A percentile compares a stretch with the other conserved stretches of the same genome.
phyloP scores from a whole-genome alignment of 2,113 vertebrate genomes.

The Neogobius melanostomus region DNA sequence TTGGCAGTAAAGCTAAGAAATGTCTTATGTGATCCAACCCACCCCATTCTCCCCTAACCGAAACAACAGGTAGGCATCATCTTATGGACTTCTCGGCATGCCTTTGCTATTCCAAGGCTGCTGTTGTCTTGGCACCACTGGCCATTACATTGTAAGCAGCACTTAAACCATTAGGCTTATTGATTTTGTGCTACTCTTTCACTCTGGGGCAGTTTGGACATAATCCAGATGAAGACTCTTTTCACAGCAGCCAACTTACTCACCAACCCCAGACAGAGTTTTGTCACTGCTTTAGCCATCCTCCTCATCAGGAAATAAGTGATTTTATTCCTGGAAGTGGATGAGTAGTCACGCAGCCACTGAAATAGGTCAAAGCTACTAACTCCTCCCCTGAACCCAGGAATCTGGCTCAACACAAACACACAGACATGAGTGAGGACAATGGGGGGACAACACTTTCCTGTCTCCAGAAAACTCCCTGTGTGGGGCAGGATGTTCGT shows the following conservation, averaged over 20 bases:
- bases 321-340: slow-evolving; percentile 25
- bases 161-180: slow-evolving; percentile 55
- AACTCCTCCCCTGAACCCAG: slow-evolving; percentile 16
- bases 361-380: slow-evolving; percentile 46
- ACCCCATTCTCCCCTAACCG: too few species aligned
- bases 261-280: not conserved
- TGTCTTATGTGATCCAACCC: too few species aligned
- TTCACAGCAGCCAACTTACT: not conserved
- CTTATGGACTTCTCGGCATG: too few species aligned
- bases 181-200: slow-evolving; percentile 37
- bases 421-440: slow-evolving; percentile 16
- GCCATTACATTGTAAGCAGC: slow-evolving; percentile 19
- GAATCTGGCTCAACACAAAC: slow-evolving; percentile 4
- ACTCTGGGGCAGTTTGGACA: not conserved
- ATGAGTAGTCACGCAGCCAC: slow-evolving; percentile 32
- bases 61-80: too few species aligned
- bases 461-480: slow-evolving; percentile 52
- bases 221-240: not conserved
- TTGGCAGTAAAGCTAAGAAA: too few species aligned
- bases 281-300: not conserved
- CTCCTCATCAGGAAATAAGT: not conserved
- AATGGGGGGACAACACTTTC: slow-evolving; percentile 19
- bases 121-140: slow-evolving; percentile 12
- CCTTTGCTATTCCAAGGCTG: not conserved
- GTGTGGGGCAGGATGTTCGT: slow-evolving; percentile 37